These are phyloP conservation scores for Petrocephalus sullivani DNA, from an alignment of 2,797 vertebrate genomes.

Conservation along the genomic window DNA sequence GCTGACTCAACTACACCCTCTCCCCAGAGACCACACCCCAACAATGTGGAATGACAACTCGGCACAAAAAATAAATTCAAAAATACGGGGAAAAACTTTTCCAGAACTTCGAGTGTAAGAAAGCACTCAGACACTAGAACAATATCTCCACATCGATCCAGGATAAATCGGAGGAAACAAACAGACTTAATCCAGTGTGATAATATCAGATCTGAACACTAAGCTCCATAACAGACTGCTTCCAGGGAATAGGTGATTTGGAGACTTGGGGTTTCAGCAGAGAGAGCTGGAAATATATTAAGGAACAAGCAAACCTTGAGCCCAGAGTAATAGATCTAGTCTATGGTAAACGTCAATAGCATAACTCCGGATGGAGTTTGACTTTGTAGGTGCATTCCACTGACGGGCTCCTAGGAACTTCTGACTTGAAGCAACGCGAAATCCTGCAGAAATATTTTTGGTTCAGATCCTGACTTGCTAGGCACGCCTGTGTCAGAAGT, in stretches of 20 bases:
- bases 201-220: constrained; percentile 7
- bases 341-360: neutral
- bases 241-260: neutral
- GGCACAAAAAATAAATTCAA: neutral
- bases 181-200: neutral
- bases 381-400: neutral
- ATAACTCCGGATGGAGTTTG: neutral
- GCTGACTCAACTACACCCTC: neutral
- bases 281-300: neutral
- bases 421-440: neutral
- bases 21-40: neutral
- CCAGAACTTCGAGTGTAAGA: neutral
- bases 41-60: neutral
- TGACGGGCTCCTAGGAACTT: neutral
- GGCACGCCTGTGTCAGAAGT: neutral
- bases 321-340: constrained; percentile 2
- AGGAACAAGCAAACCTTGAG: neutral
- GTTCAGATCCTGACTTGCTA: constrained; percentile 7
- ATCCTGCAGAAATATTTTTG: constrained; percentile 8
- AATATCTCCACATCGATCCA: neutral
- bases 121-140: neutral
- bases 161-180: neutral
- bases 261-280: neutral
- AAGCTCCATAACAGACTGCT: neutral
- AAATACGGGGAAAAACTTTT: neutral